Conservation (phyloP, 1,140 invertebrate genomes). For the Anagrus nilaparvatae region DNA sequence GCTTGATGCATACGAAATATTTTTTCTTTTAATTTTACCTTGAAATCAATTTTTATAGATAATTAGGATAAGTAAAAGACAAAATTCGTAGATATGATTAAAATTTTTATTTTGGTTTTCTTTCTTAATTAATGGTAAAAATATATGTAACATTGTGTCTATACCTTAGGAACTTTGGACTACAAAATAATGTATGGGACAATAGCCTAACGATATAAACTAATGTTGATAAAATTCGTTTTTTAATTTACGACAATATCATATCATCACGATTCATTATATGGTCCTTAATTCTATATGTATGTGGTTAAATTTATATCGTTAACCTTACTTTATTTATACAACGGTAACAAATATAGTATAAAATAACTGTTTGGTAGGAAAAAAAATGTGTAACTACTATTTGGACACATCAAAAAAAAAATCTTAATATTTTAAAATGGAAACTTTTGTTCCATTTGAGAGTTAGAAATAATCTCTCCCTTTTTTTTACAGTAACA, state of each 20-base stretch:
- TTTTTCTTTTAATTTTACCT: no score
- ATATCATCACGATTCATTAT: constrained; percentile 19
- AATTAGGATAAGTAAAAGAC: constrained; percentile 2
- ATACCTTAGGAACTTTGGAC: constrained; percentile 39
- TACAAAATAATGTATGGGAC: constrained; percentile 33
- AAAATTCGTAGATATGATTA: constrained; percentile 20
- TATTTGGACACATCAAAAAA: no score
- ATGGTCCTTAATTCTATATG: constrained; percentile 19
- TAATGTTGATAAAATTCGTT: constrained; percentile 5
- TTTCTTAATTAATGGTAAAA: constrained; percentile 38
- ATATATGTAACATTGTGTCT: constrained; percentile 36
- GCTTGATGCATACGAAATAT: no score
- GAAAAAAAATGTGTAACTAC: no score
- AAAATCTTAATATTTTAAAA: no score
- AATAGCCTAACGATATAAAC: constrained; percentile 20
- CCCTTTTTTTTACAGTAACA: no score
- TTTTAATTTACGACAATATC: constrained; percentile 8
- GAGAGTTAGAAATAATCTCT: no score
- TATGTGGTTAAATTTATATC: neutral
- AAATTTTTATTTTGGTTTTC: constrained; percentile 40
- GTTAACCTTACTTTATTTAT: constrained; percentile 24
- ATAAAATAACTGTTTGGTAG: constrained; percentile 31
- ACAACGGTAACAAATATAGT: constrained; percentile 37
- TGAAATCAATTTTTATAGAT: neutral
- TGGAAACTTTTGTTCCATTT: no score